phyloP scores from a whole-genome alignment of 2,797 vertebrate species.

The Sebastiscus albofasciatus region DNA sequence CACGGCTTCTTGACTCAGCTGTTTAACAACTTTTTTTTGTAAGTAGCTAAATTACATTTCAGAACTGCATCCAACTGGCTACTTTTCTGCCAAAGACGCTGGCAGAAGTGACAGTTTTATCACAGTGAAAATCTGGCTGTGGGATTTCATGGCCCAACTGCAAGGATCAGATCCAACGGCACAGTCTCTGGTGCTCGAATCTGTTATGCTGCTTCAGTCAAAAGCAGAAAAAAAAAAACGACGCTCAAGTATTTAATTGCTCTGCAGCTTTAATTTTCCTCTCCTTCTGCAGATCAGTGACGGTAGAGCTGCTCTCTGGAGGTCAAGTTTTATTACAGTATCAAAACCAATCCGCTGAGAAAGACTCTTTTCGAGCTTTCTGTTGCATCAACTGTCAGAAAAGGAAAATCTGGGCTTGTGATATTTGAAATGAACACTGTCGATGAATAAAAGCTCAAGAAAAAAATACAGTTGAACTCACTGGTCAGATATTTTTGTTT shows the following conservation, averaged over 20 bases:
- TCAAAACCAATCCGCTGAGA: background rate
- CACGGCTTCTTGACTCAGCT: slow-evolving; percentile 27
- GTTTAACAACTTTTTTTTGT: slow-evolving; percentile 38
- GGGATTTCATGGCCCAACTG: slow-evolving; percentile 50
- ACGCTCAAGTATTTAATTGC: background rate
- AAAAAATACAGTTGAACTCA: slow-evolving; percentile 14
- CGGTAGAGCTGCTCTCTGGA: background rate
- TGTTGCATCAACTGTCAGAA: background rate
- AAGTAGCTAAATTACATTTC: slow-evolving; percentile 47
- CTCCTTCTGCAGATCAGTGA: background rate
- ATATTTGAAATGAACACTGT: slow-evolving; percentile 4
- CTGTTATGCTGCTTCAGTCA: slow-evolving; percentile 26
- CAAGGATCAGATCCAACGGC: slow-evolving; percentile 27
- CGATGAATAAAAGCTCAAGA: slow-evolving; percentile 11
- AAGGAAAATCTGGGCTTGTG: slow-evolving; percentile 5
- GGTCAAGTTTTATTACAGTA: slow-evolving; percentile 16
- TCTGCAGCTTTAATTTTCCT: slow-evolving; percentile 12
- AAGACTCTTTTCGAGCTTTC: background rate
- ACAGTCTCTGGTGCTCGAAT: slow-evolving; percentile 26
- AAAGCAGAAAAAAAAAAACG: background rate
- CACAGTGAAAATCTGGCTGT: slow-evolving; percentile 49
- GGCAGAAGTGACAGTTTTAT: slow-evolving; percentile 55
- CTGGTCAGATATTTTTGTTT: background rate
- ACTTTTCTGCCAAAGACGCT: slow-evolving; percentile 48
- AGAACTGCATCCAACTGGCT: slow-evolving; percentile 36